Evolutionary conservation across 2,888 invertebrate species (phyloP), one percentile per base, ranked within the genome.

Genomic region (Netelia melanura): DNA sequence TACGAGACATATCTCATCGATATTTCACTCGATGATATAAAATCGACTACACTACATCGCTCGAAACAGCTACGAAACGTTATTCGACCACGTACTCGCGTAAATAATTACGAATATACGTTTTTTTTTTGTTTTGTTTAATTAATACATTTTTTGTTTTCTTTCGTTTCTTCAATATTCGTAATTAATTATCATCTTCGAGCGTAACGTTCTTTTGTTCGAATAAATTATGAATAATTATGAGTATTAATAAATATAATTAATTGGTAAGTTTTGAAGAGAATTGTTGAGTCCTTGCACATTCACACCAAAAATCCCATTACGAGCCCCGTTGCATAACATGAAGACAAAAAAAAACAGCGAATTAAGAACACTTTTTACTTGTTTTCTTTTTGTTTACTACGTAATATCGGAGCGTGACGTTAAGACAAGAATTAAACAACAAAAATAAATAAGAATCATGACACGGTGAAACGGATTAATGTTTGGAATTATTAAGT

Each of bases 201-300:
- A 25, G 30, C 10, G 25, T 44, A 56, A 44, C 38, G 25, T 52
- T 48, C 38, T 25, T 8, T 56, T 17, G 17, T n/a, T 21, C 2
- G 3, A 17, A 75, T 71, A 21, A 10, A 72, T 61, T 52, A 61
- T 52, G 14, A 58, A 71, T 23, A 54, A 68, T 62, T 67, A 81
- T 74, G 48, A n/a, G 54, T 44, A 83, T 77, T 80, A 77, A 81
- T 82, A 70, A 64, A 84, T 64, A 61, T 25, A 62, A 82, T 85
- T 90, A 88, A 90, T 89, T 88, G 86, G 89, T 90, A 85, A 88
- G 88, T 87, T 82, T 81, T 79, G 78, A 85, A 86, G 83, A 87
- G 86, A 85, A 85, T 78, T 78, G 81, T 74, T 87, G 91, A 91
- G 90, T 91, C 91, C 91, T 90, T 87, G 88, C 89, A 86, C 89